Evolutionary conservation across 2,113 vertebrate genomes (phyloP), one percentile per base, ranked within the genome.

Genomic region (Gopherus evgoodei): DNA sequence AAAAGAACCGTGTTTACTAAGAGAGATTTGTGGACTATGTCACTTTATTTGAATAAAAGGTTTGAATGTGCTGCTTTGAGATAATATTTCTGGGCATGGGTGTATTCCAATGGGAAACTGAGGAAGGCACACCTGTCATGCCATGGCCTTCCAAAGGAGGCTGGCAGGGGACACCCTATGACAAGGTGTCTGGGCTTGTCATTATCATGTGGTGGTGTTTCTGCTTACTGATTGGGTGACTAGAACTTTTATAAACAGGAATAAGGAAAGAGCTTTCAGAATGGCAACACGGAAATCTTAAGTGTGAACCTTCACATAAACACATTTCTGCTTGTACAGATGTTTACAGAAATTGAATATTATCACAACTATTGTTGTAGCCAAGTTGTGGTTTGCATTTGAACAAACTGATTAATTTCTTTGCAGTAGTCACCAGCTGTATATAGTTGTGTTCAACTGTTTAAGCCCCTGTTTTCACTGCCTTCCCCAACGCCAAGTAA

Each of bases 401-500:
- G 24, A 76, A 78, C 7, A 3, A 21, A 35, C 12, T 24, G 25
- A 44, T 78, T 78, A 4, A 14, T 78, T 44, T 47, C 44, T 47
- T 57, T 94, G 93, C 81, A 87, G 81, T 17, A 16, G 52, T 78
- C 75, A 25, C 24, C 11, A 78, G 35, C 29, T 78, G 38, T 90
- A 50, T 62, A 31, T 83, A 50, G 35, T 89, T 92, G 86, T 62
- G n/a, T 94, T 94, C 90, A 79, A 79, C n/a, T 13, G 12, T 57
- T 75, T 86, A 92, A 95, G 59, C 21, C 2, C 6, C 11, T 87
- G 1, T 88, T 92, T 92, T 86, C 69, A 81, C 81, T 89, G 57
- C 5, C 76, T 94, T 95, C 80, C 19, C 80, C 83, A 84, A 89
- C 88, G 81, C 91, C 92, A 88, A 92, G 50, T 44, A 35, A 93